Evolutionary conservation across 1,140 invertebrate species (phyloP).

Genomic region (Nasonia vitripennis): DNA sequence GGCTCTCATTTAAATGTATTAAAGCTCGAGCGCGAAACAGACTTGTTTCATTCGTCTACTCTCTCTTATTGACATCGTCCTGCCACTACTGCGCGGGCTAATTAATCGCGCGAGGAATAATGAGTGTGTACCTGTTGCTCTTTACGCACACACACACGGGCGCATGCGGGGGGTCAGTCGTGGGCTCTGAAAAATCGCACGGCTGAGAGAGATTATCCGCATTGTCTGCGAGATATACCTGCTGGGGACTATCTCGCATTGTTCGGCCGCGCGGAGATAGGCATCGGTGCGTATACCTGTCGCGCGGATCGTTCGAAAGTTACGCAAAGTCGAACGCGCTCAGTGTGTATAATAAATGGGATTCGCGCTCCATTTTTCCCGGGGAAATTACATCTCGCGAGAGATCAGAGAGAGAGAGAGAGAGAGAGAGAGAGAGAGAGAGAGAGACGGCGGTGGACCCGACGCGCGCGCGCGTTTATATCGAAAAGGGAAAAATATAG

Average conservation of each 20-base stretch:
- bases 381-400: background rate
- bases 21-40: constrained; percentile 58
- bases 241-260: no score
- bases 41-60: constrained; percentile 53
- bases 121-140: constrained; percentile 60
- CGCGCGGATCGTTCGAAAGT: background rate
- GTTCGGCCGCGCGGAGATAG: background rate
- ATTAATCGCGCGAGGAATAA: constrained; percentile 55
- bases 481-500: constrained; percentile 48
- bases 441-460: no score
- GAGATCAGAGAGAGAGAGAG: background rate
- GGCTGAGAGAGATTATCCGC: background rate
- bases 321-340: background rate
- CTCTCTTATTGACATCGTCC: constrained; percentile 55
- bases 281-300: background rate
- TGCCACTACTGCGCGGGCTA: background rate
- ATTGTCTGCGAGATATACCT: background rate
- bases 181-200: background rate
- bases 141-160: background rate
- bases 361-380: background rate
- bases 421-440: no score
- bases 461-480: constrained; percentile 19
- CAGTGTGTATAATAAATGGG: background rate
- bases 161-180: background rate
- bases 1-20: constrained; percentile 70